phyloP scores from a whole-genome alignment of 2,888 invertebrate species.

The Nemoura dubitans region DNA sequence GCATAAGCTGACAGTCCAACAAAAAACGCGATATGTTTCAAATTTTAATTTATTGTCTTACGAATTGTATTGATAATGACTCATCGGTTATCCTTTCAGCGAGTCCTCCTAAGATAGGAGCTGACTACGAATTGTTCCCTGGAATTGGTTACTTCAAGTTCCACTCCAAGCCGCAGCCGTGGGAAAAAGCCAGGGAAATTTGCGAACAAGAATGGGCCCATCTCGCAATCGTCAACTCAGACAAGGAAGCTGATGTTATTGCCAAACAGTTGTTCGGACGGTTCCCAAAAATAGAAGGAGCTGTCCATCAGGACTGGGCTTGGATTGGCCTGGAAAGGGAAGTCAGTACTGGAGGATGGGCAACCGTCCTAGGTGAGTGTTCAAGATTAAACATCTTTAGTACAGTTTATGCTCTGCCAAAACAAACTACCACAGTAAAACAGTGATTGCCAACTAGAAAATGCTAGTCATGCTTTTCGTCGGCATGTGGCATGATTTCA shows the following conservation, averaged over 20 bases:
- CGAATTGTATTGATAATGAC: no score
- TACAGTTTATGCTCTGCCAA: no score
- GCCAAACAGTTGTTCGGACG: conserved; percentile 45
- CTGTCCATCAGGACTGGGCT: conserved; percentile 35
- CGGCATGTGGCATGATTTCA: no score
- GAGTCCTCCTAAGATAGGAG: background rate
- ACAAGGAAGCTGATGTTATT: conserved; percentile 46
- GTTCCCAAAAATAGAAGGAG: conserved; percentile 20
- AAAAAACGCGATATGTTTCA: no score
- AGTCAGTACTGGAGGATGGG: conserved; percentile 44
- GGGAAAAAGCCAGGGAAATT: conserved; percentile 32
- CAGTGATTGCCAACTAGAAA: no score
- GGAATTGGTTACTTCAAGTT: conserved; percentile 44
- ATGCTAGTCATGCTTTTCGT: no score
- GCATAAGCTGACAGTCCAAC: no score
- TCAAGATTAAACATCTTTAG: no score
- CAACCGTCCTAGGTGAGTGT: conserved; percentile 41
- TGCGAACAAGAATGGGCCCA: conserved; percentile 49
- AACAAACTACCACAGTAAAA: no score
- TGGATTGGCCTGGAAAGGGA: conserved; percentile 50
- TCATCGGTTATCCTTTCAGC: no score
- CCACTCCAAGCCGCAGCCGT: conserved; percentile 36
- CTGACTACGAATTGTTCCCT: conserved; percentile 38
- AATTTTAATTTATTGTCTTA: no score
- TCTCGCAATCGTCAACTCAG: conserved; percentile 51